Percentiles rank a stretch among this genome's conserved stretches.
These are phyloP conservation scores for Dichetophora obliterata DNA, from an alignment of 2,888 invertebrate genomes.

Conservation along the genomic window DNA sequence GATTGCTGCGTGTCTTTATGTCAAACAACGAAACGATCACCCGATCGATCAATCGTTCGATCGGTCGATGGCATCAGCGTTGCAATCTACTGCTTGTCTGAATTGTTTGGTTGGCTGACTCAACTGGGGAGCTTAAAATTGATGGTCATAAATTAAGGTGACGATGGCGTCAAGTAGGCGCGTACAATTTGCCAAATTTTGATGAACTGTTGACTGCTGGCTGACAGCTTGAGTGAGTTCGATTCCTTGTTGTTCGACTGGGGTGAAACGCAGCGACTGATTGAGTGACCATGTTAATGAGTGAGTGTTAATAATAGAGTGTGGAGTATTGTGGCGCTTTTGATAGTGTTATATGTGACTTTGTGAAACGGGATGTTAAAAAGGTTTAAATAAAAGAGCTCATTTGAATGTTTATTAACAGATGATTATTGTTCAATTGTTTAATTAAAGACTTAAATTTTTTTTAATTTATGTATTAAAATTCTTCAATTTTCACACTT, in stretches of 20 bases:
- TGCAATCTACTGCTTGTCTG: not conserved
- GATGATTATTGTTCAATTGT: too few relatives aligned
- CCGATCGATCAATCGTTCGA: constrained; percentile 1
- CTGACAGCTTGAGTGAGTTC: not conserved
- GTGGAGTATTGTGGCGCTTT: not conserved
- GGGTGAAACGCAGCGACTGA: not conserved
- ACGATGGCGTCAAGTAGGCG: constrained; percentile 5
- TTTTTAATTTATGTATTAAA: too few relatives aligned
- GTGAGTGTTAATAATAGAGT: not conserved
- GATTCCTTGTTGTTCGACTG: not conserved
- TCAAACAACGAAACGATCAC: constrained; percentile 52
- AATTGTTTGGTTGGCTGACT: not conserved
- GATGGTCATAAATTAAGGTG: constrained; percentile 29
- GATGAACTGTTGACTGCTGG: constrained; percentile 35
- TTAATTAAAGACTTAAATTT: too few relatives aligned
- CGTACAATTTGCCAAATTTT: constrained; percentile 28
- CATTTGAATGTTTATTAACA: too few relatives aligned
- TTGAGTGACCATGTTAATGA: not conserved
- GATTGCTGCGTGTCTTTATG: constrained; percentile 61
- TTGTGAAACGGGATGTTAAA: too few relatives aligned
- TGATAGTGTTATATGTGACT: not conserved
- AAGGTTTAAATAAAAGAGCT: too few relatives aligned
- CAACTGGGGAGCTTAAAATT: not conserved
- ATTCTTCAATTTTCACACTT: too few relatives aligned
- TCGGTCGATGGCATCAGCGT: not conserved